A percentile compares a stretch with the other conserved stretches of the same genome.
Evolutionary conservation across 2,113 vertebrate genomes (phyloP).

Genomic region (Zosterops borbonicus): DNA sequence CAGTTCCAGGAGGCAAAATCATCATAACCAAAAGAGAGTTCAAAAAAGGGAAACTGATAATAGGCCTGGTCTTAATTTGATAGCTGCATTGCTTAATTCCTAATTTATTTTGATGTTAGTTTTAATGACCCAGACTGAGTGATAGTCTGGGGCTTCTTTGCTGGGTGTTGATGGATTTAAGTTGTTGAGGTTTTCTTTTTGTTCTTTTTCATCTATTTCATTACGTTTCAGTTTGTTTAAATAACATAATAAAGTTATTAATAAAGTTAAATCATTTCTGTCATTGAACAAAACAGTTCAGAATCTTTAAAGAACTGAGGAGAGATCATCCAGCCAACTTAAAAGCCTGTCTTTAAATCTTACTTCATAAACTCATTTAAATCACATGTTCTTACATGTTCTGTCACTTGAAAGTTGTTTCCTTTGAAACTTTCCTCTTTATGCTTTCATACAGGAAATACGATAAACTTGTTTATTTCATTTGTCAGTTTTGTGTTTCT

Average conservation of each 20-base stretch:
- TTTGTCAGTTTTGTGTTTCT: constrained; percentile 73
- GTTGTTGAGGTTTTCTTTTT: neutral
- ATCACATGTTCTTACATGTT: constrained; percentile 38
- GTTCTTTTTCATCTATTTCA: constrained; percentile 23
- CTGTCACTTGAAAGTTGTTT: constrained; percentile 45
- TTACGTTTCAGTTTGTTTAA: constrained; percentile 27
- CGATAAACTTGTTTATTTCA: constrained; percentile 75
- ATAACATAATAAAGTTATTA: constrained; percentile 3
- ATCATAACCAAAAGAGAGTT: neutral
- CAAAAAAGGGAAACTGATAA: neutral
- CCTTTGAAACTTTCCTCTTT: constrained; percentile 59
- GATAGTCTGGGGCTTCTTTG: neutral
- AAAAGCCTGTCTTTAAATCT: constrained; percentile 50
- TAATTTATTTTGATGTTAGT: neutral
- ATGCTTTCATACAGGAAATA: constrained; percentile 59
- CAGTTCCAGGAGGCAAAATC: neutral
- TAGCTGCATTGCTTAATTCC: constrained; percentile 25
- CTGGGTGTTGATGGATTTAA: constrained; percentile 41
- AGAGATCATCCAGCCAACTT: constrained; percentile 26
- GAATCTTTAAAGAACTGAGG: neutral
- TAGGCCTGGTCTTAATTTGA: neutral
- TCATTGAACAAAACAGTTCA: neutral
- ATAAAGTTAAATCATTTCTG: neutral
- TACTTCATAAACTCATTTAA: constrained; percentile 37
- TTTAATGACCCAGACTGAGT: neutral